Conservation (phyloP, 2,113 vertebrate species). For the Rhombomys opimus region DNA sequence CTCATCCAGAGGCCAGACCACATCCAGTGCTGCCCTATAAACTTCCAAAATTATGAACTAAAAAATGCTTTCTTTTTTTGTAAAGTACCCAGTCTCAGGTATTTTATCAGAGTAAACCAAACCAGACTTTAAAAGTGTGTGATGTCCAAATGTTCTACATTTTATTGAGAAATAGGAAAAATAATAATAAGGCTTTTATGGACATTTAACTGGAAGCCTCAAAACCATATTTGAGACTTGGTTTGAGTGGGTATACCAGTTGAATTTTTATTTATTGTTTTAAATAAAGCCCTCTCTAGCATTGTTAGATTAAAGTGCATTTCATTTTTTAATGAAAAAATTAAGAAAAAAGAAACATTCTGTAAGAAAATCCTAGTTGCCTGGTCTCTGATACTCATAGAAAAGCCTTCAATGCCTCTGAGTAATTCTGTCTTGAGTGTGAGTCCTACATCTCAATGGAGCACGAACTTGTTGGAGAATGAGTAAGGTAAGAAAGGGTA, state of each 20-base stretch:
- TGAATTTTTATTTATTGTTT: slow-evolving; percentile 30
- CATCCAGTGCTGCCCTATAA: neutral
- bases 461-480: neutral
- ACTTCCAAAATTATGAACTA: neutral
- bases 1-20: neutral
- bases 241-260: neutral
- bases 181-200: neutral
- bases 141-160: slow-evolving; percentile 3
- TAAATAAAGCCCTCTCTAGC: neutral
- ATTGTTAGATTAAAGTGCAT: neutral
- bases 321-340: neutral
- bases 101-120: neutral
- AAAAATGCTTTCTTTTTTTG: neutral
- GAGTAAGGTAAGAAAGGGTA: neutral
- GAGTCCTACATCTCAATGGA: neutral
- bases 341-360: neutral
- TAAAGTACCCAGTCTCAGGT: too few species aligned
- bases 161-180: slow-evolving; percentile 41
- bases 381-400: neutral
- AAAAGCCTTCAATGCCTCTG: neutral
- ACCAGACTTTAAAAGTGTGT: neutral
- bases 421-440: neutral
- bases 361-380: neutral
- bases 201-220: slow-evolving; percentile 39
- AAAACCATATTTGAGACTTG: slow-evolving; percentile 17